Percentiles rank a stretch among this genome's conserved stretches.
These are phyloP conservation scores for Brachionus paranguensis DNA, from an alignment of 1,140 invertebrate species.

Conservation along the genomic window DNA sequence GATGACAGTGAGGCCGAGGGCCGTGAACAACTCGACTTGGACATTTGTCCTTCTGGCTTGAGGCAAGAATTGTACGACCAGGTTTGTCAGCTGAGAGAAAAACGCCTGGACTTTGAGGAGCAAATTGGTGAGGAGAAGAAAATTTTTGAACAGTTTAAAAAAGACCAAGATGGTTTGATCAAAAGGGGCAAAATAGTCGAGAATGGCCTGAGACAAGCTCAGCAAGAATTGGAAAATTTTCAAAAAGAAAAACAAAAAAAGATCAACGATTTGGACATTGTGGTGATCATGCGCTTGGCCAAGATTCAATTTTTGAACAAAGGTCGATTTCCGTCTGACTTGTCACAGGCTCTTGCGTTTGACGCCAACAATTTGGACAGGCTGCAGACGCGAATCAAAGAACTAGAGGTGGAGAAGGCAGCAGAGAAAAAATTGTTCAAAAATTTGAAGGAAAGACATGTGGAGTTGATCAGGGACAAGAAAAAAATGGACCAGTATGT, in stretches of 20 bases:
- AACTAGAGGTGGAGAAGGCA: conserved; percentile 63
- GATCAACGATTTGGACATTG: conserved; percentile 64
- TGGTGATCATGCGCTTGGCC: conserved; percentile 63
- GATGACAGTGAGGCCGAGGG: conserved; percentile 51
- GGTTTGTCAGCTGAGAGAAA: conserved; percentile 51
- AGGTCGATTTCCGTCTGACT: conserved; percentile 54
- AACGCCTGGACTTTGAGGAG: conserved; percentile 46
- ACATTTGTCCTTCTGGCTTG: conserved; percentile 68
- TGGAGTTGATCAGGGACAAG: conserved; percentile 53
- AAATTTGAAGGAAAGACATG: conserved; percentile 51
- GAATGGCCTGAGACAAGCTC: conserved; percentile 48
- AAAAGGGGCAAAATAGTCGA: conserved; percentile 54
- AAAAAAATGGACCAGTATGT: conserved; percentile 50
- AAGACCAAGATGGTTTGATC: conserved; percentile 51
- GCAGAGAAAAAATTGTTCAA: conserved; percentile 61
- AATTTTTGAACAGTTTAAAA: conserved; percentile 49
- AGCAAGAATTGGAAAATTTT: conserved; percentile 55
- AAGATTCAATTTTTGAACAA: conserved; percentile 63
- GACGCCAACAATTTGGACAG: conserved; percentile 59
- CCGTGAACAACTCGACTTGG: conserved; percentile 62
- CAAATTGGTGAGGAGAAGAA: conserved; percentile 53
- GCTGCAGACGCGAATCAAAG: conserved; percentile 62
- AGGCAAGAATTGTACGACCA: conserved; percentile 58
- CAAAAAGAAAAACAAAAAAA: conserved; percentile 65
- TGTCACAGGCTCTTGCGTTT: conserved; percentile 63